These are phyloP conservation scores for Dryoscopus gambensis DNA, from an alignment of 2,113 vertebrate species.

Conservation along the genomic window DNA sequence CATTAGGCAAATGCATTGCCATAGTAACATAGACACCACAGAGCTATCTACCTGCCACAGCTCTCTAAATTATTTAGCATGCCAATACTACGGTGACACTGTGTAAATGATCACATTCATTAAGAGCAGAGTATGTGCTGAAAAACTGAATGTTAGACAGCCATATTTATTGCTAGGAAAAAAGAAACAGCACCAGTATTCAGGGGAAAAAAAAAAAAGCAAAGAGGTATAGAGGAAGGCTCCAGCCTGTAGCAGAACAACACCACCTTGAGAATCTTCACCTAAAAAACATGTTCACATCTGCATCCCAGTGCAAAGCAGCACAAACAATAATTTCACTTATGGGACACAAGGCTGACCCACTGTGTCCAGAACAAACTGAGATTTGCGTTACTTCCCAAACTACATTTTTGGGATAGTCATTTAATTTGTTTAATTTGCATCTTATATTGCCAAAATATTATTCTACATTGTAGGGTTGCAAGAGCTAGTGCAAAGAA, in stretches of 20 bases:
- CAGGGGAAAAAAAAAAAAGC: background rate
- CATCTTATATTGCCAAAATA: background rate
- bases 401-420: background rate
- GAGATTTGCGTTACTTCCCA: background rate
- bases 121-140: slow-evolving; percentile 41
- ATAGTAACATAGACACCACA: slow-evolving; percentile 70
- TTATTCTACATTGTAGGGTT: background rate
- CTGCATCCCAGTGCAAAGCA: background rate
- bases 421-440: background rate
- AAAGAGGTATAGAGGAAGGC: background rate
- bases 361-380: background rate
- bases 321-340: background rate
- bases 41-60: slow-evolving; percentile 67
- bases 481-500: background rate
- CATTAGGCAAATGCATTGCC: slow-evolving; percentile 73
- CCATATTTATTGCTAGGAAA: slow-evolving; percentile 36
- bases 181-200: background rate
- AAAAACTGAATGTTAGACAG: slow-evolving; percentile 53
- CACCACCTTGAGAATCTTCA: background rate
- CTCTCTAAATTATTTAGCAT: slow-evolving; percentile 73
- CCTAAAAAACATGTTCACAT: background rate
- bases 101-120: slow-evolving; percentile 69
- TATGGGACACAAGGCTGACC: background rate
- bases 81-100: slow-evolving; percentile 61
- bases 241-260: background rate